Percentiles rank a stretch among this genome's conserved stretches.
phyloP scores from a whole-genome alignment of 1,140 invertebrate genomes.

The Aphelinus certus region DNA sequence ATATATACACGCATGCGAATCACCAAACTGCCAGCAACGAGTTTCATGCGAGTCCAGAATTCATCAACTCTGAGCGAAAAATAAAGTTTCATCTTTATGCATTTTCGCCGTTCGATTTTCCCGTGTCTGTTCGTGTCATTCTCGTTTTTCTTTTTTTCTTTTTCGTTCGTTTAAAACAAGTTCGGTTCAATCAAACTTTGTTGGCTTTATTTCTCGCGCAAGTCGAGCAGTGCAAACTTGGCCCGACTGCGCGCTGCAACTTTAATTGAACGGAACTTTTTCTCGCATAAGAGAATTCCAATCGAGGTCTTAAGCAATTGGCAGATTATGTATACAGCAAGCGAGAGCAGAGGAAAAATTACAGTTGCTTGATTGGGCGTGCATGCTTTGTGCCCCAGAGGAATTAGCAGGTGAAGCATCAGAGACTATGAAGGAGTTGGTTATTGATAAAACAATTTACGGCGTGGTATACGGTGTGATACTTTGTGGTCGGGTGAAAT shows the following conservation, averaged over 20 bases:
- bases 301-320: conserved; percentile 11
- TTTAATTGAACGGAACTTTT: not conserved
- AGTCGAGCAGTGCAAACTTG: not conserved
- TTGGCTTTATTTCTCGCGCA: not conserved
- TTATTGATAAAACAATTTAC: too few species aligned
- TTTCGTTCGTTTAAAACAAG: not conserved
- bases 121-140: not conserved
- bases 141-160: not conserved
- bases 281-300: not conserved
- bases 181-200: not conserved
- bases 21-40: not conserved
- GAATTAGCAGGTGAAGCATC: too few species aligned
- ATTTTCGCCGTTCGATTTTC: too few species aligned
- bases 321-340: not conserved
- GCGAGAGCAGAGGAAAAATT: not conserved
- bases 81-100: not conserved
- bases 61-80: not conserved
- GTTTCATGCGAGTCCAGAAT: not conserved
- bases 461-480: too few species aligned
- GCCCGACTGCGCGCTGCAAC: not conserved
- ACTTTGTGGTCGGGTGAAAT: too few species aligned
- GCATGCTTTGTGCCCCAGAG: too few species aligned
- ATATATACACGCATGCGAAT: not conserved
- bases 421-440: too few species aligned
- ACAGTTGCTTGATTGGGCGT: too few species aligned